Evolutionary conservation across 2,797 vertebrate genomes (phyloP).

Genomic region (Sebastes matsubarae): DNA sequence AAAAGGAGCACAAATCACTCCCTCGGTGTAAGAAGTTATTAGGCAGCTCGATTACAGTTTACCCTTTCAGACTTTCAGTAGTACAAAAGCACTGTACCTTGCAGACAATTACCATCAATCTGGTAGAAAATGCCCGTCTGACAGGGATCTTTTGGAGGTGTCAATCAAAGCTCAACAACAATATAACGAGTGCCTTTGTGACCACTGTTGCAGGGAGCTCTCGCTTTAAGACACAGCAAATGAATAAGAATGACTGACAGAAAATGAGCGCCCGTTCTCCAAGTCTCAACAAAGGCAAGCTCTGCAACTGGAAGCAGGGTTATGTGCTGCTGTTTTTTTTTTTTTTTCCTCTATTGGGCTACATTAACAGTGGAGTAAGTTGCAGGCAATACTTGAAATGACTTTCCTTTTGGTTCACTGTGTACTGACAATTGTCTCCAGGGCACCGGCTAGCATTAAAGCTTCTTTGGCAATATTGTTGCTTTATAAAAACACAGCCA

Average conservation of each 20-base stretch:
- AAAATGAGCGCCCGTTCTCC: conserved; percentile 40
- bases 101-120: conserved; percentile 40
- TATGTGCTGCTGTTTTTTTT: conserved; percentile 18
- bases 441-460: conserved; percentile 61
- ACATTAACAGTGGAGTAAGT: conserved; percentile 46
- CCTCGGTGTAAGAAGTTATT: conserved; percentile 2
- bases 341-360: conserved; percentile 13
- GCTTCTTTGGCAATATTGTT: conserved; percentile 71
- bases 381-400: conserved; percentile 59
- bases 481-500: conserved; percentile 64
- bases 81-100: conserved; percentile 12
- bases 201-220: conserved; percentile 12
- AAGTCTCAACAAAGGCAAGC: conserved; percentile 34
- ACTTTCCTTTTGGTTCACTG: conserved; percentile 62
- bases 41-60: conserved; percentile 38
- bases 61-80: conserved; percentile 6
- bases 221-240: conserved; percentile 42
- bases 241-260: conserved; percentile 64
- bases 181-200: conserved; percentile 43
- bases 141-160: conserved; percentile 47
- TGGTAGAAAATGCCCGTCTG: conserved; percentile 17
- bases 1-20: conserved; percentile 14
- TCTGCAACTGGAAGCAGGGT: conserved; percentile 15
- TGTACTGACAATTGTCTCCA: conserved; percentile 69
- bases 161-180: conserved; percentile 58